Evolutionary conservation across 2,113 vertebrate species (phyloP).

Genomic region (Notiomystis cincta): DNA sequence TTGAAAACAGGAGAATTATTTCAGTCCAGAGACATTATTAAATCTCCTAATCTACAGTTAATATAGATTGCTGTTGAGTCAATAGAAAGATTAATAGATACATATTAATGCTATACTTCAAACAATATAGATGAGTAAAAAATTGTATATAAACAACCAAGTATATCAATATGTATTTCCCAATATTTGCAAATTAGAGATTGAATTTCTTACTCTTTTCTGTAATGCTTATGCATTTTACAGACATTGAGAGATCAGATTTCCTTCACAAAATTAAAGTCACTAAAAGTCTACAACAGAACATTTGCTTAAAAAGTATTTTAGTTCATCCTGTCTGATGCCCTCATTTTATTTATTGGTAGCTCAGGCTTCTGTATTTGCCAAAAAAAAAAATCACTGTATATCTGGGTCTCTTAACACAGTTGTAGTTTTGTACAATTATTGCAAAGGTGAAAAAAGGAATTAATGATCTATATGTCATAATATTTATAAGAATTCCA

Average conservation of each 20-base stretch:
- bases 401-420: neutral
- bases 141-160: neutral
- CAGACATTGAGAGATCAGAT: neutral
- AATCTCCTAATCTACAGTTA: neutral
- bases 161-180: neutral
- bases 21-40: neutral
- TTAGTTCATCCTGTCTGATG: neutral
- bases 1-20: neutral
- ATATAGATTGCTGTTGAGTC: neutral
- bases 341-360: neutral
- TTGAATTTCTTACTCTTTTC: neutral
- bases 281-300: neutral
- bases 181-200: neutral
- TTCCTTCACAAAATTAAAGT: neutral
- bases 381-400: neutral
- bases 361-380: neutral
- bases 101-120: neutral
- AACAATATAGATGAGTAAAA: neutral
- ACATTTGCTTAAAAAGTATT: fast-evolving
- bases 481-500: neutral
- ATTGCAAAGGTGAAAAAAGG: neutral
- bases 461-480: neutral
- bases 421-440: neutral
- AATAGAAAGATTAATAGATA: neutral
- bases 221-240: neutral